Evolutionary conservation across 2,113 vertebrate genomes (phyloP).

Genomic region (Sylvilagus bachmani): DNA sequence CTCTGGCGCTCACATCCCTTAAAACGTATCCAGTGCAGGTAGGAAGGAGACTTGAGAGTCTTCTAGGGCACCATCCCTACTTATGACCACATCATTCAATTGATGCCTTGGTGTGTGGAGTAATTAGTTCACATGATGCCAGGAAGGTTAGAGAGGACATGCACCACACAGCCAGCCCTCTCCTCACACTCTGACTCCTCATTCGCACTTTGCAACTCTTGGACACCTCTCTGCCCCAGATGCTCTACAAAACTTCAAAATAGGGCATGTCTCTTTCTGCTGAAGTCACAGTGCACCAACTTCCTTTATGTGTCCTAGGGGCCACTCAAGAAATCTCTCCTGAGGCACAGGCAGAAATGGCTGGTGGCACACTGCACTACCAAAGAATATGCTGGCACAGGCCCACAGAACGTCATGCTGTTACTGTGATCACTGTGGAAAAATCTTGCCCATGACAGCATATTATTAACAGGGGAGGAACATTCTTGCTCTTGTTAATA

Average conservation of each 20-base stretch:
- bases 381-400: not conserved
- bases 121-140: too few relatives aligned
- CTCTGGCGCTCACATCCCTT: not conserved
- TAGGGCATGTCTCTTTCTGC: not conserved
- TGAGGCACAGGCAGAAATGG: not conserved
- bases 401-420: not conserved
- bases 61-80: not conserved
- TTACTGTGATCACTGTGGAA: not conserved
- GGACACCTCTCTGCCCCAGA: not conserved
- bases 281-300: not conserved
- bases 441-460: not conserved
- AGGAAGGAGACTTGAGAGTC: not conserved
- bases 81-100: accelerated
- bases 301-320: not conserved
- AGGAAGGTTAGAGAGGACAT: not conserved
- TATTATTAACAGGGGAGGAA: not conserved
- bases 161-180: accelerated
- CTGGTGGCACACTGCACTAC: not conserved
- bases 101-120: too few relatives aligned
- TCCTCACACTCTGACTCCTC: not conserved
- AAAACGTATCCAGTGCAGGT: not conserved
- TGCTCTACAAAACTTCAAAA: not conserved
- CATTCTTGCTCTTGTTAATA: not conserved
- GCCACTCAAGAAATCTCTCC: not conserved
- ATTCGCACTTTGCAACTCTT: not conserved